Conservation (phyloP, 2,113 vertebrate genomes). For the Mesitornis unicolor region DNA sequence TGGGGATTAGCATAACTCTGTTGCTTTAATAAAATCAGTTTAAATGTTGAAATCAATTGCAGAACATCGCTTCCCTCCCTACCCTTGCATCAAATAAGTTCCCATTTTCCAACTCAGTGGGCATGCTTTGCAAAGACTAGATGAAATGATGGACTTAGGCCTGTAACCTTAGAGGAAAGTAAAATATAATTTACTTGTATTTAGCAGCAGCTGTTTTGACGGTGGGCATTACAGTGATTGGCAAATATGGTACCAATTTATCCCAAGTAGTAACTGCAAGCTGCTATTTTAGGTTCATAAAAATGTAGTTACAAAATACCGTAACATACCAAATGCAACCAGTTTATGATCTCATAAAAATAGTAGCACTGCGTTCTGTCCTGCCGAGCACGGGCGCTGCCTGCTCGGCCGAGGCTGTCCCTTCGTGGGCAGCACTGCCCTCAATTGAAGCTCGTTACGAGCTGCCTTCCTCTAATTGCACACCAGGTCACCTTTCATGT, state of each 20-base stretch:
- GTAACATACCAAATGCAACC: background rate
- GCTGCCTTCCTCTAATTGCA: conserved; percentile 8
- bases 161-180: background rate
- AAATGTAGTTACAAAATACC: conserved; percentile 49
- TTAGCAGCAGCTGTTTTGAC: conserved; percentile 35
- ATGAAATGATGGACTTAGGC: background rate
- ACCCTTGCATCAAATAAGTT: background rate
- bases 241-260: conserved; percentile 65
- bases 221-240: background rate
- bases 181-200: conserved; percentile 12
- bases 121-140: background rate
- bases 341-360: conserved; percentile 54
- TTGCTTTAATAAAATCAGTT: background rate
- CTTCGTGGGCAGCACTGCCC: background rate
- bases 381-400: rapidly evolving
- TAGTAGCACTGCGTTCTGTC: background rate
- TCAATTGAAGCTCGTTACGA: background rate
- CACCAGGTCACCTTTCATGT: conserved; percentile 27
- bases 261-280: conserved; percentile 47
- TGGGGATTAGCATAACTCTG: background rate
- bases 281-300: conserved; percentile 62
- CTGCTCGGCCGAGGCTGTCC: background rate
- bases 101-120: background rate
- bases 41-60: background rate
- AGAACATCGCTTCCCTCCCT: background rate